Percentiles rank a stretch among this genome's conserved stretches.
These are phyloP conservation scores for Rhogogaster chlorosoma DNA, from an alignment of 2,888 invertebrate genomes.

Conservation along the genomic window DNA sequence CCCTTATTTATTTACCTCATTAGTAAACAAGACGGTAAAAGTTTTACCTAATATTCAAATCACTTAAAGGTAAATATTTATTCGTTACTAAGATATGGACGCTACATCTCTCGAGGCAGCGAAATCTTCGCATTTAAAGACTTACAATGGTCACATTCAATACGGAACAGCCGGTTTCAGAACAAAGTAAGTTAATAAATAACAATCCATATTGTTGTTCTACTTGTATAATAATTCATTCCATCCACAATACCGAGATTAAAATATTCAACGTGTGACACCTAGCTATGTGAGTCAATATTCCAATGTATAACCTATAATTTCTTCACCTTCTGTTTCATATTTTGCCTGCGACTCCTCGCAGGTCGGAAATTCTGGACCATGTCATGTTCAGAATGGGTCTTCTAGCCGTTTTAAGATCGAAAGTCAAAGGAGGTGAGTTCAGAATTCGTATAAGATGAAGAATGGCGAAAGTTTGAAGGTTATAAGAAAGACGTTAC, in stretches of 20 bases:
- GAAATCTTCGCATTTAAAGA: constrained; percentile 88
- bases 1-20: not conserved
- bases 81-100: constrained; percentile 58
- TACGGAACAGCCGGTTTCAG: constrained; percentile 94
- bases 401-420: constrained; percentile 92
- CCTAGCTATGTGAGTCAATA: not conserved
- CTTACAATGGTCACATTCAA: constrained; percentile 83
- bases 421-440: constrained; percentile 89
- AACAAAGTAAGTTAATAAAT: constrained; percentile 83
- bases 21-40: not conserved
- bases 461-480: not conserved
- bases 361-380: constrained; percentile 90
- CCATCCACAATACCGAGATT: constrained; percentile 16
- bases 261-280: constrained; percentile 11
- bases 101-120: constrained; percentile 77
- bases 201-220: not conserved
- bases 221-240: constrained; percentile 44
- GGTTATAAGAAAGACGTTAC: not conserved
- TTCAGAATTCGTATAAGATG: not conserved
- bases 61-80: not conserved
- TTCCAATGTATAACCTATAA: not conserved
- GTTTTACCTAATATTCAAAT: not conserved
- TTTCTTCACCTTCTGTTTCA: not conserved
- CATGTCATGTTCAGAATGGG: constrained; percentile 98
- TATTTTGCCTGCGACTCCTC: constrained; percentile 60